Evolutionary conservation across 2,888 invertebrate genomes (phyloP).

Genomic region (Oegoconia quadripuncta): DNA sequence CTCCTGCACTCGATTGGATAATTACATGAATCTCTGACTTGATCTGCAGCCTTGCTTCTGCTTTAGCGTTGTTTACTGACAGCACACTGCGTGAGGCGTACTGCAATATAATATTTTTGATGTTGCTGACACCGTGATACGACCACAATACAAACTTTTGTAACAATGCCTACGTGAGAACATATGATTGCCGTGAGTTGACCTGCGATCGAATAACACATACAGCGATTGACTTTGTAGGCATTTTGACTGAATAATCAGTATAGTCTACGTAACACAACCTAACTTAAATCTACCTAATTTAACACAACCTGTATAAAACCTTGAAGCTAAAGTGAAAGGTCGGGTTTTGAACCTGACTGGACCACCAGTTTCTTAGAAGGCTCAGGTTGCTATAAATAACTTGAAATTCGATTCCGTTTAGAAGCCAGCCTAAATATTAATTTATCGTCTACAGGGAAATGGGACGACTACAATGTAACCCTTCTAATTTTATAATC

Average conservation of each 20-base stretch:
- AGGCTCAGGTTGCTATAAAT: constrained; percentile 4
- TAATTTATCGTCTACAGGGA: constrained; percentile 4
- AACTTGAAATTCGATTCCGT: constrained; percentile 1
- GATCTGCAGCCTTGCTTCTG: constrained; percentile 54
- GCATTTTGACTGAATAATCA: too few relatives aligned
- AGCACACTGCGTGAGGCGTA: constrained; percentile 3
- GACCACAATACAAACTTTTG: neutral
- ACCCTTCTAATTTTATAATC: too few relatives aligned
- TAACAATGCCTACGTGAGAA: too few relatives aligned
- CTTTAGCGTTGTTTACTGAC: constrained; percentile 25
- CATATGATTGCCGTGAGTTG: too few relatives aligned
- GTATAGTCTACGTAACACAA: too few relatives aligned
- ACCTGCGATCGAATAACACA: too few relatives aligned
- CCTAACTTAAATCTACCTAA: too few relatives aligned
- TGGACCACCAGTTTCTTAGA: constrained; percentile 2
- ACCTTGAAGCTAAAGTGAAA: neutral
- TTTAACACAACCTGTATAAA: neutral
- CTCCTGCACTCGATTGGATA: constrained; percentile 69
- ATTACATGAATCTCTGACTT: constrained; percentile 60
- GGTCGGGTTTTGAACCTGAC: neutral
- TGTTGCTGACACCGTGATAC: neutral
- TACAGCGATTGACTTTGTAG: too few relatives aligned
- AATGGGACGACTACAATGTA: too few relatives aligned
- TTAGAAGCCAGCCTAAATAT: neutral
- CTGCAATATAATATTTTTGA: constrained; percentile 3